Evolutionary conservation across 2,113 vertebrate genomes (phyloP), one percentile per base, ranked within the genome.

Genomic region (Amblyopsis rosae): DNA sequence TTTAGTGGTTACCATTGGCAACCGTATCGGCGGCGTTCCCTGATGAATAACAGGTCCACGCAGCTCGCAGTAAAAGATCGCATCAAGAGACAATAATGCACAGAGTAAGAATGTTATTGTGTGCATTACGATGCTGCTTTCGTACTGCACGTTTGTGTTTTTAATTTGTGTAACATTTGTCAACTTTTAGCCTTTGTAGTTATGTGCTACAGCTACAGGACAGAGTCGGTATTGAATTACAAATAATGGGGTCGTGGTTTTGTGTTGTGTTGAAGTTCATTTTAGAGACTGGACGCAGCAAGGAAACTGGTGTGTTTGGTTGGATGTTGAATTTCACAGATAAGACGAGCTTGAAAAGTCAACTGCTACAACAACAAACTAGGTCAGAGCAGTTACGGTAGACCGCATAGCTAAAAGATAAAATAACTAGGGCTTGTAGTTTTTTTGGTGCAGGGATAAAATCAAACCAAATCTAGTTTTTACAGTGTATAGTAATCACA

Each of bases 1-100:
- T 59, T 80, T 63, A 35, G 16, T 72, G 68, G 88, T 90, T 88
- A 57, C 88, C 79, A 79, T 16, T 69, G 81, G 85, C 69, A 86
- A 89, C 87, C 54, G 51, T 67, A 26, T 65, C 48, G 50, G 61
- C 8, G 81, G 26, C 26, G 2, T 26, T 50, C 41, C 62, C 33
- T 0, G 1, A 50, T 1, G 72, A 68, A 70, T 66, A 67, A 26
- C 75, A 32, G 57, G n/a, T 59, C 32, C 72, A 51, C 73, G 8
- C 12, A 1, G 1, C 15, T 49, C 13, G 8, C 0, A 63, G 48
- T 10, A 12, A 1, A 69, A 4, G 45, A 32, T 67, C 9, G 46
- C 51, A 16, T 47, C 45, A 46, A 46, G n/a, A 46, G n/a, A 62
- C 9, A 16, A 33, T 6, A 48, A 41, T 4, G 13, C 35, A 26